Percentiles rank a stretch among this genome's conserved stretches.
phyloP scores from a whole-genome alignment of 2,113 vertebrate genomes.

The Vidua chalybeata region DNA sequence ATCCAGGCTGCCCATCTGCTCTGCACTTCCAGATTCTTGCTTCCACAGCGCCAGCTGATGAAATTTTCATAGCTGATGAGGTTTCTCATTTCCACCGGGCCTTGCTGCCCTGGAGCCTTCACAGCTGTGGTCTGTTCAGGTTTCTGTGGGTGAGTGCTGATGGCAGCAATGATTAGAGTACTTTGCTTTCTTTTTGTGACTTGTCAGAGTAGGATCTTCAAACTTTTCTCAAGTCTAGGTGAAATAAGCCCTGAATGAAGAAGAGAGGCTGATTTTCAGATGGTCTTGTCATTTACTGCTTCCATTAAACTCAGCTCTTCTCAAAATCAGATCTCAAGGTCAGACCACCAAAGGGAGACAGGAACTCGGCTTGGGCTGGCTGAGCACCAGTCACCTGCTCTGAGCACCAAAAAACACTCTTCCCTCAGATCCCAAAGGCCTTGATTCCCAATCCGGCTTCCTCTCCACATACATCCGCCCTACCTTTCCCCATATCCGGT shows the following conservation, averaged over 20 bases:
- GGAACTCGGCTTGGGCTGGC: background rate
- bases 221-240: background rate
- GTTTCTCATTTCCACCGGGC: slow-evolving; percentile 62
- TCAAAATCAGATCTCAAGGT: background rate
- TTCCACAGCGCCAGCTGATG: slow-evolving; percentile 72
- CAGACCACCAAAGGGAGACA: background rate
- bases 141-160: slow-evolving; percentile 11
- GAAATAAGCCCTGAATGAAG: background rate
- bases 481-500: background rate
- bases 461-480: background rate
- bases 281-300: background rate
- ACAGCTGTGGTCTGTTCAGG: slow-evolving; percentile 65
- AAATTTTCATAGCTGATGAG: slow-evolving; percentile 76
- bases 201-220: background rate
- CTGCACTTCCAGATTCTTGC: slow-evolving; percentile 69
- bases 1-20: slow-evolving; percentile 81
- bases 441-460: background rate
- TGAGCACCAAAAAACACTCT: background rate
- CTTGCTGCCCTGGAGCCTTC: slow-evolving; percentile 55
- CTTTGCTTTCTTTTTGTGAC: background rate
- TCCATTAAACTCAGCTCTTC: background rate
- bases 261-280: background rate
- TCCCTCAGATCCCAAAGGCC: background rate
- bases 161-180: slow-evolving; percentile 10
- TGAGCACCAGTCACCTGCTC: background rate